Conservation (phyloP, 1,140 invertebrate genomes). For the Globodera rostochiensis region DNA sequence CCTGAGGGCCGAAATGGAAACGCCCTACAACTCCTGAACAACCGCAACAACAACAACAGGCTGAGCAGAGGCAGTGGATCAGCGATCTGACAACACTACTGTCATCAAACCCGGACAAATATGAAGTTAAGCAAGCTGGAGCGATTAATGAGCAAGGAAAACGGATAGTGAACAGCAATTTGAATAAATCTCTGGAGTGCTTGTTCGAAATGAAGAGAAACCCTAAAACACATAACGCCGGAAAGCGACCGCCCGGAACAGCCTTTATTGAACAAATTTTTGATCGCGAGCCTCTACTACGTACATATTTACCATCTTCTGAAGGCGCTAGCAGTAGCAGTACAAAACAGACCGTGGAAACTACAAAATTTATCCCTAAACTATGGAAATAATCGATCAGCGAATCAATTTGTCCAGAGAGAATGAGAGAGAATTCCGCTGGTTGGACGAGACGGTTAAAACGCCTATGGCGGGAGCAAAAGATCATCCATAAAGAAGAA, state of each 20-base stretch:
- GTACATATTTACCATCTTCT: background rate
- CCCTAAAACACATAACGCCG: background rate
- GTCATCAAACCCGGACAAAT: slow-evolving; percentile 3
- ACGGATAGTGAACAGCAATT: background rate
- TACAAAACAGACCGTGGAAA: background rate
- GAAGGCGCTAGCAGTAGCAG: background rate
- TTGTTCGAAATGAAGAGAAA: background rate
- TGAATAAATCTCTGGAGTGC: background rate
- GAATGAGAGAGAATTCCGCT: too few relatives aligned
- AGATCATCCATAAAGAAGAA: too few relatives aligned
- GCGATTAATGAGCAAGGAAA: slow-evolving; percentile 2
- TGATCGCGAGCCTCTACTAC: background rate
- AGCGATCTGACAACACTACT: background rate
- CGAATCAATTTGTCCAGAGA: too few relatives aligned
- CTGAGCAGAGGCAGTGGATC: background rate
- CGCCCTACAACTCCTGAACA: background rate
- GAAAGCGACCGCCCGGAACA: background rate
- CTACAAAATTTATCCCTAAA: slow-evolving; percentile 5
- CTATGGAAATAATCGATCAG: background rate
- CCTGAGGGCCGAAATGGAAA: too few relatives aligned
- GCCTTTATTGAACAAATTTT: background rate
- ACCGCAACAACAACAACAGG: background rate
- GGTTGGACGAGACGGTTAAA: too few relatives aligned
- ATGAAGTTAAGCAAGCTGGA: background rate
- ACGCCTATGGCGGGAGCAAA: too few relatives aligned